These are phyloP conservation scores for Heliconius sara DNA, from an alignment of 2,888 invertebrate species.

Conservation along the genomic window DNA sequence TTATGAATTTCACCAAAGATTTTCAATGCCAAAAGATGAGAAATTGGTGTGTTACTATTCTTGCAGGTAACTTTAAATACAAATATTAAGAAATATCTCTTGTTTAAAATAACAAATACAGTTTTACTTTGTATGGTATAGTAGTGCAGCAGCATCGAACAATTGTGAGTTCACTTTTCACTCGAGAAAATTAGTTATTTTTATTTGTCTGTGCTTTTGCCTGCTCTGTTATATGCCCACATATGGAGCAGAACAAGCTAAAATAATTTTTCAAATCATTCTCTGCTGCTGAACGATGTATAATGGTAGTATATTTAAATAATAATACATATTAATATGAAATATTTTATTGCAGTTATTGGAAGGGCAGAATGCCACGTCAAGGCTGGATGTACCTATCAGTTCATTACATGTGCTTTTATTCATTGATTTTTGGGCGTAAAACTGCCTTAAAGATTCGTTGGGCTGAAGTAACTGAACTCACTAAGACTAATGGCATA, in stretches of 20 bases:
- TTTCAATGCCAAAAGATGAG: constrained; percentile 96
- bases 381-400: constrained; percentile 99
- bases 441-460: constrained; percentile 94
- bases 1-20: constrained; percentile 93
- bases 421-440: constrained; percentile 95
- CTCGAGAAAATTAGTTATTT: not conserved
- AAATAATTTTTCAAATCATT: too few species aligned
- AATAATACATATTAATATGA: not conserved
- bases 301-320: not conserved
- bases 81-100: not conserved
- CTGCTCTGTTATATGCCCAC: too few species aligned
- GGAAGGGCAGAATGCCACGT: constrained; percentile 96
- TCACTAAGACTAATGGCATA: constrained; percentile 90
- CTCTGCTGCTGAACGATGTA: not conserved
- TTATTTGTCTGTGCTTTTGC: too few species aligned
- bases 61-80: constrained; percentile 88
- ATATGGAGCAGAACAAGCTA: too few species aligned
- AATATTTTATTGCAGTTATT: constrained; percentile 87
- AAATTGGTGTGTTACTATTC: constrained; percentile 97
- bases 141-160: not conserved
- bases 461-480: constrained; percentile 94
- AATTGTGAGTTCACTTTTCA: not conserved
- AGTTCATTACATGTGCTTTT: constrained; percentile 97
- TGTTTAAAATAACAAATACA: not conserved
- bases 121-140: not conserved